phyloP scores from a whole-genome alignment of 2,797 vertebrate genomes.

The Antennarius maculatus region DNA sequence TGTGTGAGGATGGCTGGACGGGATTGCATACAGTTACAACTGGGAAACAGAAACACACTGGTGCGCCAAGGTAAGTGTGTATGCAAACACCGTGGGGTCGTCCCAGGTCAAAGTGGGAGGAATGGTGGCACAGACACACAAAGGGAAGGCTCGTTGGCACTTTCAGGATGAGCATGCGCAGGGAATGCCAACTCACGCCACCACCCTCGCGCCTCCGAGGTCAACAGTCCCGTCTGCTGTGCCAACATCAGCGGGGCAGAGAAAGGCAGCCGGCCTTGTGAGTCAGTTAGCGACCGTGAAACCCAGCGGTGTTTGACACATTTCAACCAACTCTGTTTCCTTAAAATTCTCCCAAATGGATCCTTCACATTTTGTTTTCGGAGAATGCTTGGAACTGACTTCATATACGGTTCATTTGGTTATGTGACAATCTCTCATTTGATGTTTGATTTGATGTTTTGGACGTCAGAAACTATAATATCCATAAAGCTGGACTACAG shows the following conservation, averaged over 20 bases:
- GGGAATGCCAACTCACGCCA: constrained; percentile 39
- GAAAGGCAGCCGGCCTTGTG: neutral
- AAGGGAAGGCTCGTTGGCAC: constrained; percentile 35
- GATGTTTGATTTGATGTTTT: neutral
- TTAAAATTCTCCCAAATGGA: neutral
- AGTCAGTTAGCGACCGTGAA: constrained; percentile 7
- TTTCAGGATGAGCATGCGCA: constrained; percentile 31
- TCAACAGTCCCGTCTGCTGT: neutral
- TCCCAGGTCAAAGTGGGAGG: constrained; percentile 7
- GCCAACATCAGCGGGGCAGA: constrained; percentile 14
- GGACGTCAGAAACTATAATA: constrained; percentile 11
- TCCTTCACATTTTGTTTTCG: neutral
- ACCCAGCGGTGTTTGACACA: constrained; percentile 9
- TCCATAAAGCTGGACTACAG: neutral
- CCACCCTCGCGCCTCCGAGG: neutral
- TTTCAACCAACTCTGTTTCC: neutral
- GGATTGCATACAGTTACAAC: constrained; percentile 2
- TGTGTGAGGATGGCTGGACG: constrained; percentile 18
- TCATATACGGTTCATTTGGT: neutral
- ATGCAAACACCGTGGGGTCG: no score
- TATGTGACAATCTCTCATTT: constrained; percentile 1
- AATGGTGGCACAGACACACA: constrained; percentile 32
- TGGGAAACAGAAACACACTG: neutral
- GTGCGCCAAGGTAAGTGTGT: neutral
- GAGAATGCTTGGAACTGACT: neutral